Evolutionary conservation across 2,888 invertebrate species (phyloP), one percentile per base, ranked within the genome.

Genomic region (Oxycera nigricornis): DNA sequence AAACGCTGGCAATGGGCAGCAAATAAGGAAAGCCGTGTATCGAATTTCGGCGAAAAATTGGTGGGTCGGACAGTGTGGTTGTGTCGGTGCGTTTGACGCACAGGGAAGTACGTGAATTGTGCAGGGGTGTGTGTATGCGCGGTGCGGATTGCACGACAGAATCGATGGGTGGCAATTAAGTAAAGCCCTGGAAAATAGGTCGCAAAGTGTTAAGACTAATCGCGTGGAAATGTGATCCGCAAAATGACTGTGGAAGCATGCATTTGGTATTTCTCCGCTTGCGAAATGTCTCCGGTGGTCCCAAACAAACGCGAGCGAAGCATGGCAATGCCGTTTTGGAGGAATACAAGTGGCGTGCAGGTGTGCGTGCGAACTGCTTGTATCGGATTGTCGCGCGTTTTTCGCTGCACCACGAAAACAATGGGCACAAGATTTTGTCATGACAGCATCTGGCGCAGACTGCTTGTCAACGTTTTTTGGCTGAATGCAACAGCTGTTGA

Each of bases 351-450:
- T 31, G 31, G 28, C 31, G 30, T 61, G 61, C 14, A 26, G 9
- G 65, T 75, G 72, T 75, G 72, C 57, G 46, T 55, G 70, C 61
- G 24, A 57, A 57, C 52, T 75, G 59, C 55, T 75, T 35, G 7
- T 17, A 22, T 62, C 35, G 35, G 20, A 22, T 46, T 67, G 41
- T 67, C 67, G 67, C 67, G 67, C 67, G 67, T 67, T 67, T 67
- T 46, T 62, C 31, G 17, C 2, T 26, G 30, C 11, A 65, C 9
- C 4, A 65, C 4, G 65, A 65, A 41, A 65, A 65, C 39, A 62
- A 62, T 62, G 39, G 35, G 31, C 20, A n/a, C 30, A n/a, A 17
- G n/a, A 50, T 9, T 9, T 39, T 14, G 39, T 39, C 7, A 1
- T 46, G 46, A 46, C 11, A 17, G 17, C 46, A 46, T 46, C 46